Percentiles rank a stretch among this genome's conserved stretches.
Evolutionary conservation across 2,888 invertebrate genomes (phyloP).

Genomic region (Phyllotreta striolata): DNA sequence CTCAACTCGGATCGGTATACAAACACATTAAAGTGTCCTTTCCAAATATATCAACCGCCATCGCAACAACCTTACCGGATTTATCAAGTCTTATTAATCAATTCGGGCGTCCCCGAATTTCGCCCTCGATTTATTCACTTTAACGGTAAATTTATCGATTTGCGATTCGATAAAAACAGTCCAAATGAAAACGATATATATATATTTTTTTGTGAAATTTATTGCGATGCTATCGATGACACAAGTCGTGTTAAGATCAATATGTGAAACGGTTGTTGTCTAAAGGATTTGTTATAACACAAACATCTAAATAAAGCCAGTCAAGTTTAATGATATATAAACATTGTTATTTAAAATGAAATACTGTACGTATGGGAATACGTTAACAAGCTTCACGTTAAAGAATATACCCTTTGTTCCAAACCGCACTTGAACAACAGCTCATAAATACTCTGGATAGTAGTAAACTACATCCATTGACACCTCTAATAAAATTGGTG

Average conservation of each 20-base stretch:
- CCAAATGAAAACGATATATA: background rate
- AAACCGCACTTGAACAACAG: constrained; percentile 60
- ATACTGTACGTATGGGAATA: constrained; percentile 58
- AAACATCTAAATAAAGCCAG: constrained; percentile 57
- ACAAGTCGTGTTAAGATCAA: constrained; percentile 38
- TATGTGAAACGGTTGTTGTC: constrained; percentile 46
- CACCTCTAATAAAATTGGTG: constrained; percentile 59
- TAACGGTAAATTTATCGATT: background rate
- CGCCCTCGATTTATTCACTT: constrained; percentile 4
- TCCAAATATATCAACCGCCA: constrained; percentile 40
- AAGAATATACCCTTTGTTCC: constrained; percentile 61
- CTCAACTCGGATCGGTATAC: constrained; percentile 49
- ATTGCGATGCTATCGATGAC: constrained; percentile 31
- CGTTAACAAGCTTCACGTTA: constrained; percentile 60
- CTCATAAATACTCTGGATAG: constrained; percentile 60
- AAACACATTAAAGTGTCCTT: constrained; percentile 46
- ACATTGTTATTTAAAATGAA: constrained; percentile 61
- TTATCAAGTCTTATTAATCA: constrained; percentile 39
- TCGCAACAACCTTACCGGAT: constrained; percentile 32
- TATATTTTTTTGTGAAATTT: constrained; percentile 25
- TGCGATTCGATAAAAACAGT: no score
- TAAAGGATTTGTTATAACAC: constrained; percentile 54
- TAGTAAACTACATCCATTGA: constrained; percentile 60
- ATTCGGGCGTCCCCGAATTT: constrained; percentile 7
- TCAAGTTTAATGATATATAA: constrained; percentile 59